These are phyloP conservation scores for Miniopterus natalensis DNA, from an alignment of 2,113 vertebrate species.

Conservation along the genomic window DNA sequence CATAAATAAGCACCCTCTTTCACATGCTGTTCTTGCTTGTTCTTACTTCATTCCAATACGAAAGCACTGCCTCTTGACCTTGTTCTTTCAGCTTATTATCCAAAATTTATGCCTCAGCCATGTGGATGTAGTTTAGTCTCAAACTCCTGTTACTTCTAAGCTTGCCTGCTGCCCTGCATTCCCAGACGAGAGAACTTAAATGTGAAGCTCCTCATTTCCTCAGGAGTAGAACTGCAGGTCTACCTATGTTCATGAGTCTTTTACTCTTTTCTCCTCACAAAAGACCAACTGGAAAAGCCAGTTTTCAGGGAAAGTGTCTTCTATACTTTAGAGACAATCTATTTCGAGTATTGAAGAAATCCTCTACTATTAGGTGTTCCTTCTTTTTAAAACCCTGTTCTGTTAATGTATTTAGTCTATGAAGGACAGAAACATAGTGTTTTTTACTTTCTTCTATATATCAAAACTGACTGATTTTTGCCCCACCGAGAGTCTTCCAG, in stretches of 20 bases:
- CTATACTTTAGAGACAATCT: background rate
- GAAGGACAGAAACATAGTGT: background rate
- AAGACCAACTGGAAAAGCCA: background rate
- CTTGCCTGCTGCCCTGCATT: background rate
- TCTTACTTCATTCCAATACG: background rate
- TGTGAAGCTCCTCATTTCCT: background rate
- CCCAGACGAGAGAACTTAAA: background rate
- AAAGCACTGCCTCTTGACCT: background rate
- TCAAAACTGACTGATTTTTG: slow-evolving; percentile 2
- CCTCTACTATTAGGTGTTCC: background rate
- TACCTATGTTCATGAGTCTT: background rate
- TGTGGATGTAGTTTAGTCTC: background rate
- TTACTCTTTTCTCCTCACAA: background rate
- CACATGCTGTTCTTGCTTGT: background rate
- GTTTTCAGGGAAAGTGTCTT: background rate
- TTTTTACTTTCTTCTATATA: background rate
- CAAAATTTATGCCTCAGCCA: background rate
- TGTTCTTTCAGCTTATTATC: background rate
- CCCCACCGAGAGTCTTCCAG: background rate
- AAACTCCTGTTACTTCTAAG: background rate
- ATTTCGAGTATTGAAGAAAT: background rate
- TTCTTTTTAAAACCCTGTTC: background rate
- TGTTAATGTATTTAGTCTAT: background rate
- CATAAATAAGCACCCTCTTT: background rate
- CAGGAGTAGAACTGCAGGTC: background rate